phyloP scores from a whole-genome alignment of 2,113 vertebrate species.

The Vidua macroura region DNA sequence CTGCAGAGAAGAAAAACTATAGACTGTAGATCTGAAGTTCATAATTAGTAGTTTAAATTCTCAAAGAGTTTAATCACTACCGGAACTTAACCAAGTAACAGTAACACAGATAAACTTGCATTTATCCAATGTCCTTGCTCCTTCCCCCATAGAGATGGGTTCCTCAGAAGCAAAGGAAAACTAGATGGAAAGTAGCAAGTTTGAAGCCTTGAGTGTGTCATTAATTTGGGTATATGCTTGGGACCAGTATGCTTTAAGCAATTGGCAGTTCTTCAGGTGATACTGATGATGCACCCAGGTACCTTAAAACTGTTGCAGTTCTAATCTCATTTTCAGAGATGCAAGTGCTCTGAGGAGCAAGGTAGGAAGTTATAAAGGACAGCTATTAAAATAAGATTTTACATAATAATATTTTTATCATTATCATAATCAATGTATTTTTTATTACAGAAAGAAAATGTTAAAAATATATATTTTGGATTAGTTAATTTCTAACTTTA shows the following conservation, averaged over 20 bases:
- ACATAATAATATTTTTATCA: background rate
- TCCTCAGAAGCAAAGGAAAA: background rate
- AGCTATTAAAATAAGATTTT: background rate
- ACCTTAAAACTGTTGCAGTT: background rate
- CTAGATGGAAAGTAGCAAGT: background rate
- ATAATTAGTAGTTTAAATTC: background rate
- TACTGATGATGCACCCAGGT: background rate
- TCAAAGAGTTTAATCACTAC: background rate
- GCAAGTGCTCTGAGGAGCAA: background rate
- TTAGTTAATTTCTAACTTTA: background rate
- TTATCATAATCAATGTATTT: background rate
- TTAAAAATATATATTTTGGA: background rate
- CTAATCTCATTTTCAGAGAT: background rate
- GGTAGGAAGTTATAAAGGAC: background rate
- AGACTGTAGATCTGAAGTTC: background rate
- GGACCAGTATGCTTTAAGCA: background rate
- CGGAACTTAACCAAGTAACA: background rate
- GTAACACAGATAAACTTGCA: background rate
- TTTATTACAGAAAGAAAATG: background rate
- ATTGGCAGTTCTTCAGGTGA: background rate
- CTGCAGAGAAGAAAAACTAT: background rate
- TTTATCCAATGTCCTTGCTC: background rate
- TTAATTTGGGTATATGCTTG: background rate
- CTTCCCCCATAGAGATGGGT: background rate
- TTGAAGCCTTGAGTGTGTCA: background rate